Conservation (phyloP, 2,888 invertebrate species). For the Lasioglossum zephyrum region DNA sequence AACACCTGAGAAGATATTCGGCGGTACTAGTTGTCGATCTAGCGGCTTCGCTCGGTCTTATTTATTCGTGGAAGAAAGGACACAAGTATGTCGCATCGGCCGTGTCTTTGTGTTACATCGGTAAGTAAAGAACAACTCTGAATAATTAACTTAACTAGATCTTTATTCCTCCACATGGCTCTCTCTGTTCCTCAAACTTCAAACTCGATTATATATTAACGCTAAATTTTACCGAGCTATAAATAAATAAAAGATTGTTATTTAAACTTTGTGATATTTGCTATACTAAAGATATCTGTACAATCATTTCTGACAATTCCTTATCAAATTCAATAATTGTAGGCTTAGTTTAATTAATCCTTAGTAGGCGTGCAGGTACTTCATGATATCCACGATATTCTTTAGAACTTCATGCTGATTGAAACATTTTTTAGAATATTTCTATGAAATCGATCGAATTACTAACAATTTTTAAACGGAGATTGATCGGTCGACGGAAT, state of each 20-base stretch:
- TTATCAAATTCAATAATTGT: too few species aligned
- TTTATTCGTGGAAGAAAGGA: constrained; percentile 59
- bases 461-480: too few species aligned
- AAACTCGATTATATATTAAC: neutral
- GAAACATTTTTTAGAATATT: neutral
- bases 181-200: neutral
- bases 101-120: constrained; percentile 58
- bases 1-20: constrained; percentile 32
- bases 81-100: constrained; percentile 43
- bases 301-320: too few species aligned
- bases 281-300: too few species aligned
- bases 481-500: too few species aligned
- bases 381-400: neutral
- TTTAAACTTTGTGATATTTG: too few species aligned
- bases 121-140: constrained; percentile 60
- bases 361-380: too few species aligned
- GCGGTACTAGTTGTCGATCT: constrained; percentile 43
- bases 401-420: neutral
- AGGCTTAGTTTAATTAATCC: neutral
- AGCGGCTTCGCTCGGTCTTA: constrained; percentile 45
- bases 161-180: neutral
- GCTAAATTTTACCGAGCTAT: too few species aligned
- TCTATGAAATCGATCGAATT: neutral
- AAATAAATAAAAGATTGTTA: too few species aligned
- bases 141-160: neutral